Percentiles rank a stretch among this genome's conserved stretches.
Evolutionary conservation across 2,113 vertebrate species (phyloP).

Genomic region (Sphyrna mokarran): DNA sequence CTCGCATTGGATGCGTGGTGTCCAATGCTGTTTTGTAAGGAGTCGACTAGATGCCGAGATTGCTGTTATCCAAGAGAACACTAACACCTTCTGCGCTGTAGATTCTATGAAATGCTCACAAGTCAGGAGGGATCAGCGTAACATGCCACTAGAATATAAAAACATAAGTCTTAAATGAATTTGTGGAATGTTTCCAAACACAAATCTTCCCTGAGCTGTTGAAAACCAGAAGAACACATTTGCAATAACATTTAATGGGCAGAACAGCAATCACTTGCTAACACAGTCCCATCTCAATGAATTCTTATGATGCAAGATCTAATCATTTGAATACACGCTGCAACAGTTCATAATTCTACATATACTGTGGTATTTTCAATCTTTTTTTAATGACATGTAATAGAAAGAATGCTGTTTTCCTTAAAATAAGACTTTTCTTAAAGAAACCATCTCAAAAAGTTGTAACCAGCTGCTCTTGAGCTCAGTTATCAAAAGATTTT

Average conservation of each 20-base stretch:
- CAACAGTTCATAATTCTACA: not conserved
- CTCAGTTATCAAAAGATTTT: not conserved
- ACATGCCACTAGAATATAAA: not conserved
- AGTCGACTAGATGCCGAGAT: too few species aligned
- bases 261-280: not conserved
- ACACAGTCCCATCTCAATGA: not conserved
- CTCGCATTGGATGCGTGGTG: too few species aligned
- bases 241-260: not conserved
- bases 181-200: not conserved
- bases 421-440: not conserved
- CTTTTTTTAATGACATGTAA: not conserved
- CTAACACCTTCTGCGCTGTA: too few species aligned
- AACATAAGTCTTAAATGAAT: not conserved
- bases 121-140: not conserved
- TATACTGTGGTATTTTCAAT: conserved; percentile 13
- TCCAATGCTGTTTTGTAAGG: too few species aligned
- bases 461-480: not conserved
- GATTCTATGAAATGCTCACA: not conserved
- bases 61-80: too few species aligned
- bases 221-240: conserved; percentile 8
- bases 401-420: not conserved
- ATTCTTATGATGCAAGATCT: conserved; percentile 1
- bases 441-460: conserved; percentile 2
- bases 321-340: not conserved
- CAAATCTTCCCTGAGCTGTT: not conserved